A percentile compares a stretch with the other conserved stretches of the same genome.
These are phyloP conservation scores for Drosophila nigricruria DNA, from an alignment of 2,888 invertebrate species.

Conservation along the genomic window DNA sequence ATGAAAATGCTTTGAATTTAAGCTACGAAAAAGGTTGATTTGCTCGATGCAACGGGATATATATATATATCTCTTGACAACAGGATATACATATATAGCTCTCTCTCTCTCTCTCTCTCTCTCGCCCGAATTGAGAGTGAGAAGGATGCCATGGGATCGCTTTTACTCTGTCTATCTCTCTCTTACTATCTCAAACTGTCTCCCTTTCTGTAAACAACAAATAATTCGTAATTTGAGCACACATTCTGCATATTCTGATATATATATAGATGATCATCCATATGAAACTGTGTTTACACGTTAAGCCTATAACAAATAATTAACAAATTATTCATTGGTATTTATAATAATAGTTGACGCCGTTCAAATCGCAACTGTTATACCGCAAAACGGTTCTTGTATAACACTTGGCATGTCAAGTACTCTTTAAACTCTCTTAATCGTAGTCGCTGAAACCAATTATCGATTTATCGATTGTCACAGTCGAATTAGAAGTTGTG, in stretches of 20 bases:
- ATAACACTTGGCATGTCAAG: constrained; percentile 3
- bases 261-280: not conserved
- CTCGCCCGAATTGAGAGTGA: not conserved
- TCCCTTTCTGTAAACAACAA: not conserved
- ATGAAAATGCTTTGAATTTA: constrained; percentile 3
- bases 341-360: constrained; percentile 1
- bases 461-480: constrained; percentile 9
- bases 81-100: not conserved
- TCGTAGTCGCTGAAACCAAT: not conserved
- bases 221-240: constrained; percentile 14
- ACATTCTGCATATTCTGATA: constrained; percentile 1
- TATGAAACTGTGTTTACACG: not conserved
- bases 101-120: not conserved
- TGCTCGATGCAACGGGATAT: not conserved
- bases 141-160: not conserved
- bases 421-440: constrained; percentile 1
- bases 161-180: not conserved
- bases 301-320: not conserved
- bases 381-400: not conserved
- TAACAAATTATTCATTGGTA: constrained; percentile 1
- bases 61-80: not conserved
- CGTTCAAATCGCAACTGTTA: not conserved
- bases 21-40: constrained; percentile 1
- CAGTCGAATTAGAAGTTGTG: not conserved
- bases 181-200: not conserved